These are phyloP conservation scores for Hemistola chrysoprasaria DNA, from an alignment of 2,888 invertebrate genomes.

Conservation along the genomic window DNA sequence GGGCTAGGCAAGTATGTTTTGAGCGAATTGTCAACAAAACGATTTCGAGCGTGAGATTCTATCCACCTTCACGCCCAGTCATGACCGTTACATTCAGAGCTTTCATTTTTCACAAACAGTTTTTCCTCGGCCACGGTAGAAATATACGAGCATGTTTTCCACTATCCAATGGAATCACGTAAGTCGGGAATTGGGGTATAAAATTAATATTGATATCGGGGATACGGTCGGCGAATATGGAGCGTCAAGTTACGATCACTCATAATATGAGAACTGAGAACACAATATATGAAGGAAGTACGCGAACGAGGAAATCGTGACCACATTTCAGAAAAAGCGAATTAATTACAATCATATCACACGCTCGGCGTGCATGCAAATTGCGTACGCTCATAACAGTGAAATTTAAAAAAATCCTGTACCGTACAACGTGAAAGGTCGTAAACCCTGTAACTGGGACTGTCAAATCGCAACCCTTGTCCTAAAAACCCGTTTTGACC, in stretches of 20 bases:
- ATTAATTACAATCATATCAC: slow-evolving; percentile 21
- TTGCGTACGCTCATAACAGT: slow-evolving; percentile 12
- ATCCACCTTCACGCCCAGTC: slow-evolving; percentile 37
- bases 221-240: not conserved
- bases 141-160: slow-evolving; percentile 30
- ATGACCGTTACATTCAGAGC: slow-evolving; percentile 46
- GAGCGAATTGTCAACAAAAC: slow-evolving; percentile 38
- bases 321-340: slow-evolving; percentile 16
- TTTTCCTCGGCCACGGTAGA: slow-evolving; percentile 28
- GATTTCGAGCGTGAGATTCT: slow-evolving; percentile 39
- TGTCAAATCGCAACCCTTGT: slow-evolving; percentile 38
- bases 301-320: slow-evolving; percentile 20
- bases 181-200: slow-evolving; percentile 23
- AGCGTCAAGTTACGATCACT: slow-evolving; percentile 1
- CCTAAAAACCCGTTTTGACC: slow-evolving; percentile 34
- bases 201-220: slow-evolving; percentile 4
- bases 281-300: slow-evolving; percentile 19
- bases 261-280: not conserved
- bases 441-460: slow-evolving; percentile 37
- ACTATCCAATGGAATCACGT: slow-evolving; percentile 37
- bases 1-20: slow-evolving; percentile 18
- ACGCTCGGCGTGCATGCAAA: slow-evolving; percentile 18
- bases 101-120: slow-evolving; percentile 42
- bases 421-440: slow-evolving; percentile 21
- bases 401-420: slow-evolving; percentile 6